Base-by-base conservation (phyloP, 2,113 vertebrate genomes). In the Mandrillus leucophaeus region DNA sequence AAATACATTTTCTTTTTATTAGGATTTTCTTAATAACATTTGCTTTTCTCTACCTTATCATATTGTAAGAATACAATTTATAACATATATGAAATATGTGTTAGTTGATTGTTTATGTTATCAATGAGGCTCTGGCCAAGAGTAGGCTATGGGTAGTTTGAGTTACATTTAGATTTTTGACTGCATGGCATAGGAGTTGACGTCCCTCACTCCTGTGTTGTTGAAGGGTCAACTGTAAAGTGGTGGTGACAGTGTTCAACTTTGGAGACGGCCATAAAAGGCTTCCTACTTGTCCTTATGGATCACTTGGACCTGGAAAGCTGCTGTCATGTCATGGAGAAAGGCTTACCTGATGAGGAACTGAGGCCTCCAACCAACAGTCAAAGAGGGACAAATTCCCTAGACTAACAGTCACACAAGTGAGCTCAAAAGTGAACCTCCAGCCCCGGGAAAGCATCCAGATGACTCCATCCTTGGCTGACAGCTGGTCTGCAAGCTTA, bases 351-450 rank as follows among this genome's bases (percentile, higher is more conserved):
- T 18, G 4, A 20, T 68, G 45, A 88, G 81, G 85, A 94, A 59
- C 43, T 52, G 25, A 72, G 45, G 18, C 59, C 68, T 61, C 82
- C 2, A 43, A 14, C 50, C 72, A 76, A 40, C 5, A 70, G 38
- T 27, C 32, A 66, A 68, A 82, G 45, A 61, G 52, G 23, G 70
- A 32, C 13, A 38, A 35, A 45, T 40, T 43, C 61, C 8, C 52
- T 25, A 0, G 38, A 40, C 14, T 45, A 48, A 64, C 14, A 61
- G n/a, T 13, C 70, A 18, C 0, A 8, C 3, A 1, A 16, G 6
- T 52, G 40, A 70, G 6, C 30, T 66, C 35, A 11, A 22, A 78
- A 13, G 11, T 38, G 30, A 30, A 30, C 10, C 1, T 43, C 17
- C 9, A 66, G 14, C 35, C 57, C 66, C 4, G 2, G 14, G n/a